Percentiles rank a stretch among this genome's conserved stretches.
Evolutionary conservation across 2,113 vertebrate species (phyloP).

Genomic region (Melanostigma gelatinosum): DNA sequence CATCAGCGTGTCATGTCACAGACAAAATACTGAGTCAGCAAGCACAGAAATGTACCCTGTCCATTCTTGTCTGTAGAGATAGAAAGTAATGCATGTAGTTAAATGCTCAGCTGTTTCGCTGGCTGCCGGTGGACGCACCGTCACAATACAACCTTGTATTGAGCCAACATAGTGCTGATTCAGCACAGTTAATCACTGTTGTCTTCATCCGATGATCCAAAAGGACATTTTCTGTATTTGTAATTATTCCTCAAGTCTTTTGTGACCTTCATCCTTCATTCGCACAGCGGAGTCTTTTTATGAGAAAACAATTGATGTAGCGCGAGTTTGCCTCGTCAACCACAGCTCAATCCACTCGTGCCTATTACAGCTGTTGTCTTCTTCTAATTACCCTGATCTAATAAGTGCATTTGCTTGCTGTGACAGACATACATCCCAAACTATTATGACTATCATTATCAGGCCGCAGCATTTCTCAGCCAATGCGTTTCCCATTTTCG

Average conservation of each 20-base stretch:
- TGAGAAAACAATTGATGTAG: constrained; percentile 33
- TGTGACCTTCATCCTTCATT: constrained; percentile 48
- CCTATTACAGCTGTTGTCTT: constrained; percentile 63
- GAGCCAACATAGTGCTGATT: constrained; percentile 4
- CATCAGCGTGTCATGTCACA: background rate
- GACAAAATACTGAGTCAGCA: background rate
- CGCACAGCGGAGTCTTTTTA: constrained; percentile 20
- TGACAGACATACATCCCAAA: constrained; percentile 73
- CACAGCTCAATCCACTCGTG: constrained; percentile 49
- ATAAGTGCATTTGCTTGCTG: constrained; percentile 71
- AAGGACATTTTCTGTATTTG: background rate
- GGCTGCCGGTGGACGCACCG: background rate
- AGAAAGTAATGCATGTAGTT: background rate
- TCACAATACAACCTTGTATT: background rate
- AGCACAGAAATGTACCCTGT: background rate
- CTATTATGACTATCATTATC: constrained; percentile 77
- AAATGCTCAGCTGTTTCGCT: background rate
- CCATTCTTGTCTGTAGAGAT: background rate
- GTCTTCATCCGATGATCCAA: constrained; percentile 34
- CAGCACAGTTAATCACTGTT: constrained; percentile 31
- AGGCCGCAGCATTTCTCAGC: constrained; percentile 51
- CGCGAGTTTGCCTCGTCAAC: constrained; percentile 57
- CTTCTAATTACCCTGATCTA: constrained; percentile 77
- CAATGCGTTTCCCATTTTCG: constrained; percentile 53
- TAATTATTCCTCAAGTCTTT: constrained; percentile 4